Conservation (phyloP, 2,888 invertebrate genomes). For the Xestia rhomboidea region DNA sequence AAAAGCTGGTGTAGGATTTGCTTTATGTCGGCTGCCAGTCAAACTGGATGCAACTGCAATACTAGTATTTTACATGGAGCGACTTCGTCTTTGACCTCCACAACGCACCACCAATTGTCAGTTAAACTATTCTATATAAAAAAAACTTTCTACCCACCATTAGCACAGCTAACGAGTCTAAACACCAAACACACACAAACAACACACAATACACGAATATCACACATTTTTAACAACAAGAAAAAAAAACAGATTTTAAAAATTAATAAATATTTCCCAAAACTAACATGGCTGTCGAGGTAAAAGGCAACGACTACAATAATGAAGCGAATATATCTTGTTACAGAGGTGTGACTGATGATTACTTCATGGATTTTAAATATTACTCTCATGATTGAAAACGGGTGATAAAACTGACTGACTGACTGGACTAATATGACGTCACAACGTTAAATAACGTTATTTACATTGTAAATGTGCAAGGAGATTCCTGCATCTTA, state of each 20-base stretch:
- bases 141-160: conserved; percentile 45
- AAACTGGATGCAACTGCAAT: neutral
- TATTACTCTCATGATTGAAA: conserved; percentile 54
- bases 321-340: conserved; percentile 44
- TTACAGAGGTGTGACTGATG: conserved; percentile 59
- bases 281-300: conserved; percentile 42
- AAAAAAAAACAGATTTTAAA: conserved; percentile 8
- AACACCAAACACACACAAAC: conserved; percentile 60
- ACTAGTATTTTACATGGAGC: neutral
- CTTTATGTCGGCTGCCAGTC: neutral
- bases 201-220: conserved; percentile 52
- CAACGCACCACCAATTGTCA: neutral
- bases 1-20: neutral
- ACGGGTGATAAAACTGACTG: conserved; percentile 54
- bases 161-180: conserved; percentile 23
- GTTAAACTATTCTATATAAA: neutral
- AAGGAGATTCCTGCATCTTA: neutral
- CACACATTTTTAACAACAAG: conserved; percentile 49
- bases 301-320: conserved; percentile 42
- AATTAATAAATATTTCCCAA: conserved; percentile 15
- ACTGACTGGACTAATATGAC: conserved; percentile 27
- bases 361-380: conserved; percentile 56
- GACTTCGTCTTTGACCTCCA: neutral
- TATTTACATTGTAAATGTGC: conserved; percentile 17
- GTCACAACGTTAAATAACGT: conserved; percentile 13